These are phyloP conservation scores for Spatulosminthurus flaviceps DNA, from an alignment of 2,888 invertebrate genomes.

Conservation along the genomic window DNA sequence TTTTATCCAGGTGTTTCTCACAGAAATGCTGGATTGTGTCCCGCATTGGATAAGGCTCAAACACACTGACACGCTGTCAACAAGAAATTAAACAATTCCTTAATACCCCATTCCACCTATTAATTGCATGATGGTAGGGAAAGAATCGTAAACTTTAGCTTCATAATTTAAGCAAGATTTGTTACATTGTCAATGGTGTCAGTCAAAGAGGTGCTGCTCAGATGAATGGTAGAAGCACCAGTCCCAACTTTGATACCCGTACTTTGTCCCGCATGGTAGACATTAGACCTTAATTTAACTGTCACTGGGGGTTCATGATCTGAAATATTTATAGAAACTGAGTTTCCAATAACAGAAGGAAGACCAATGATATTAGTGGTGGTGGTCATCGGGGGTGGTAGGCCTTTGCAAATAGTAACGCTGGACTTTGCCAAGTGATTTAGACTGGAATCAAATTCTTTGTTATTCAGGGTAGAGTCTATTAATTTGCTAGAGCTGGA, in stretches of 20 bases:
- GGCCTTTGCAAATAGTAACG: constrained; percentile 38
- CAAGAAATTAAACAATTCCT: no score
- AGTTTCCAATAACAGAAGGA: neutral
- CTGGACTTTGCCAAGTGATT: constrained; percentile 43
- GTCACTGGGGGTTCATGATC: neutral
- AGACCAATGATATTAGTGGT: neutral
- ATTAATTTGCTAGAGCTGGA: constrained; percentile 44
- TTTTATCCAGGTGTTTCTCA: constrained; percentile 92
- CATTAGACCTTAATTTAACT: constrained; percentile 9
- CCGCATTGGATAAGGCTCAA: constrained; percentile 89
- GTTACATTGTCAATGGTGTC: constrained; percentile 20
- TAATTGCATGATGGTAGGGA: neutral
- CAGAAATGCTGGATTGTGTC: constrained; percentile 95
- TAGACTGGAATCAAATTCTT: constrained; percentile 29
- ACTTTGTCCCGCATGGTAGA: neutral
- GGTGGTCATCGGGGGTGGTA: constrained; percentile 39
- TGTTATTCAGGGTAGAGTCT: constrained; percentile 32
- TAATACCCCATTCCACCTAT: neutral
- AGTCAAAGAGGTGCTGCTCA: constrained; percentile 1
- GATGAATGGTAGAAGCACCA: neutral
- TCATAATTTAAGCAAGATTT: no score
- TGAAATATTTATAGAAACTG: neutral
- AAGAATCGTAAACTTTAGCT: neutral
- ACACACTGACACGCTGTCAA: constrained; percentile 79
- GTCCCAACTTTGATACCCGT: neutral